Conservation (phyloP, 53 echinoderm and acorn worm species). For the Antedon mediterranea region DNA sequence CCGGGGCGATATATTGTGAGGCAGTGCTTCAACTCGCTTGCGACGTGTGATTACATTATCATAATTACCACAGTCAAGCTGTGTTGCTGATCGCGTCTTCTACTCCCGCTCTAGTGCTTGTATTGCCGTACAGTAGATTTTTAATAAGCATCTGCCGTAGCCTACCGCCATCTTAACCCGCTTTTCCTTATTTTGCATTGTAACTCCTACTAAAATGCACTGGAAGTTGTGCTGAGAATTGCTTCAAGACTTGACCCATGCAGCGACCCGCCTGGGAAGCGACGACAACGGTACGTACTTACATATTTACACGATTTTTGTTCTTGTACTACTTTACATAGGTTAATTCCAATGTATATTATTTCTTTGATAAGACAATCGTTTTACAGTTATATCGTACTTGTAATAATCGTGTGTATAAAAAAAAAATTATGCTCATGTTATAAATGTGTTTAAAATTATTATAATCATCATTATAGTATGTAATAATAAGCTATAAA, state of each 20-base stretch:
- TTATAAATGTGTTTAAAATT: no score
- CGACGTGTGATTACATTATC: not conserved
- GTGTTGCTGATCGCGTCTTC: conserved; percentile 1
- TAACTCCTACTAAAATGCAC: not conserved
- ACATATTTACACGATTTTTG: not conserved
- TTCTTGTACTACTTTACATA: no score
- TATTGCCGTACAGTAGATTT: not conserved
- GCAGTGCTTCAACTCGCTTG: not conserved
- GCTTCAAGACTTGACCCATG: not conserved
- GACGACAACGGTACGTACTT: conserved; percentile 1
- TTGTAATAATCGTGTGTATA: no score
- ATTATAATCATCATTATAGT: no score
- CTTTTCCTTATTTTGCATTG: not conserved
- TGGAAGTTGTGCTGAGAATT: not conserved
- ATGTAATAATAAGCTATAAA: no score
- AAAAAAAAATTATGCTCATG: no score
- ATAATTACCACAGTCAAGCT: not conserved
- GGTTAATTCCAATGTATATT: no score
- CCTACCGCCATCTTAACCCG: not conserved
- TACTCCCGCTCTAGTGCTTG: not conserved
- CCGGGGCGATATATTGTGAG: not conserved
- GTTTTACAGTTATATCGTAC: no score
- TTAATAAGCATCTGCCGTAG: not conserved
- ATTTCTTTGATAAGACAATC: not conserved
- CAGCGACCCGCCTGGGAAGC: not conserved